These are phyloP conservation scores for Schizaphis graminum DNA, from an alignment of 2,888 invertebrate species.

Conservation along the genomic window DNA sequence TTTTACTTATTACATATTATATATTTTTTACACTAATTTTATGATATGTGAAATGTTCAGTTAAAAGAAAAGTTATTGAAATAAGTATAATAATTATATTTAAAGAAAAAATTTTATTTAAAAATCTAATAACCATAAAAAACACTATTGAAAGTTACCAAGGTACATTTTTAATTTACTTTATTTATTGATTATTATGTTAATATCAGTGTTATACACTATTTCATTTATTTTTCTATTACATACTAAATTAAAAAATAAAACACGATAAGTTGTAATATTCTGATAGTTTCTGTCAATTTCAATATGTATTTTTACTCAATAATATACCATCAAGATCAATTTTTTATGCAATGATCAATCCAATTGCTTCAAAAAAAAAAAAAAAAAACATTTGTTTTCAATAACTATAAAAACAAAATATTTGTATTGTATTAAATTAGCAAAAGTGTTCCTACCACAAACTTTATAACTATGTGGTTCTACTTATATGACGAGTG, in stretches of 20 bases:
- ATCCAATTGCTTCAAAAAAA: slow-evolving; percentile 49
- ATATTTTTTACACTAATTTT: slow-evolving; percentile 38
- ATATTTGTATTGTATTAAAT: slow-evolving; percentile 38
- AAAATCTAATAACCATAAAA: background rate
- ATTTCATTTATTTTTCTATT: slow-evolving; percentile 57
- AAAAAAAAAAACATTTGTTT: slow-evolving; percentile 53
- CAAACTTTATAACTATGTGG: slow-evolving; percentile 41
- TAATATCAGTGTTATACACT: slow-evolving; percentile 34
- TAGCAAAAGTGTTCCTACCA: slow-evolving; percentile 58
- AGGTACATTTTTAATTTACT: slow-evolving; percentile 38
- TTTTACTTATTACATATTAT: background rate
- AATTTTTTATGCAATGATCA: slow-evolving; percentile 65
- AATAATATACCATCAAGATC: slow-evolving; percentile 51
- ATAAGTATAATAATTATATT: background rate
- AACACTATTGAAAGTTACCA: slow-evolving; percentile 50
- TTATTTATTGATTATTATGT: slow-evolving; percentile 25
- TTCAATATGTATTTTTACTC: slow-evolving; percentile 24
- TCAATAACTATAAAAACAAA: slow-evolving; percentile 48
- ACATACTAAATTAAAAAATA: background rate
- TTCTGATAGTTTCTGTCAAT: slow-evolving; percentile 9
- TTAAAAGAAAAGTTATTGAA: slow-evolving; percentile 3
- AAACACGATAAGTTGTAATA: background rate
- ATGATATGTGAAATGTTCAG: background rate
- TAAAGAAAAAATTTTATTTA: background rate
- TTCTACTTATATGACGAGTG: slow-evolving; percentile 52